phyloP scores from a whole-genome alignment of 2,113 vertebrate genomes.

The Neodon shergylaensis region DNA sequence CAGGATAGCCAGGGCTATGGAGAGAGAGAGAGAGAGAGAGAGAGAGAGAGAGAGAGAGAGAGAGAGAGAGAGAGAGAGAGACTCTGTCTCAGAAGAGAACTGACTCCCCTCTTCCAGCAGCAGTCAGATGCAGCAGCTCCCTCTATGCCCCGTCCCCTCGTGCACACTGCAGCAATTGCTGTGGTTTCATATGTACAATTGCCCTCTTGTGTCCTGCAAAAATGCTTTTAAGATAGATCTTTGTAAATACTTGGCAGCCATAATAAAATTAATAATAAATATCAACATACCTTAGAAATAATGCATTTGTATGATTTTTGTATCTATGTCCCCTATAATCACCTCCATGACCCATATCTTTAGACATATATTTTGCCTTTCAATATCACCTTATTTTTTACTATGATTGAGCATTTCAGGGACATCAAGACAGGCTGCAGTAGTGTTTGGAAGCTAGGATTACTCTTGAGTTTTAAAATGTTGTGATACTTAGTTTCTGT shows the following conservation, averaged over 20 bases:
- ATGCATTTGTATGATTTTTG: not conserved
- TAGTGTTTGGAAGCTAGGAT: not conserved
- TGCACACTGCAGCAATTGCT: not conserved
- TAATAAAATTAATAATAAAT: not conserved
- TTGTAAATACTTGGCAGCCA: not conserved
- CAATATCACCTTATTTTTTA: not conserved
- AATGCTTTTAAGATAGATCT: not conserved
- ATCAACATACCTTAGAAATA: not conserved
- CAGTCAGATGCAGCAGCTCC: not conserved
- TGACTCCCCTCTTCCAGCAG: not conserved
- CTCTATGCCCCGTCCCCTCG: not conserved
- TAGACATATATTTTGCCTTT: not conserved
- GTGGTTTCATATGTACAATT: not conserved
- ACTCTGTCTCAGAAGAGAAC: not conserved
- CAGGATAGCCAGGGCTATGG: not conserved
- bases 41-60: no score
- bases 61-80: no score
- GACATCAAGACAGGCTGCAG: not conserved
- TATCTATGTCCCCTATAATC: not conserved
- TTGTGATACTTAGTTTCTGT: not conserved
- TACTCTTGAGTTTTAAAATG: not conserved
- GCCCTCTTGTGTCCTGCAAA: not conserved
- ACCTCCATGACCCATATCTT: not conserved
- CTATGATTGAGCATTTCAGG: not conserved
- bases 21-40: no score